Evolutionary conservation across 2,797 vertebrate species (phyloP).

Genomic region (Gephyroberyx darwinii): DNA sequence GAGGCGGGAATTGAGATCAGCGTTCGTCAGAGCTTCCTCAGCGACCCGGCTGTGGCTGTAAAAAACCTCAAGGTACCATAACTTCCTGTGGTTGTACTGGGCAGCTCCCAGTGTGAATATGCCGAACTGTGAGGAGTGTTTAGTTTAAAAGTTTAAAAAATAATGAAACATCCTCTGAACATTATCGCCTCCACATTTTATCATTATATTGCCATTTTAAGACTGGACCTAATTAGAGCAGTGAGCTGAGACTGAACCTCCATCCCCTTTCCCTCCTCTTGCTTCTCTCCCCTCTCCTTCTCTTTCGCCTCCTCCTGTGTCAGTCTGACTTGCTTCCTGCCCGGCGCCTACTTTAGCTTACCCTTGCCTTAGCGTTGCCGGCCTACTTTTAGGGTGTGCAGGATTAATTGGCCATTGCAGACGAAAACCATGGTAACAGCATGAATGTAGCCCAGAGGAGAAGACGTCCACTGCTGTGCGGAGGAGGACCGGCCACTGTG

Average conservation of each 20-base stretch:
- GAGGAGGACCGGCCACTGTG: not conserved
- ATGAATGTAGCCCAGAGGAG: slow-evolving; percentile 48
- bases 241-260: slow-evolving; percentile 6
- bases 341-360: slow-evolving; percentile 35
- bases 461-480: slow-evolving; percentile 34
- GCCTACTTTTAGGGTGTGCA: slow-evolving; percentile 61
- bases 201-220: too few relatives aligned
- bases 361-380: slow-evolving; percentile 41
- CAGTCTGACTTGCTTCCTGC: slow-evolving; percentile 6
- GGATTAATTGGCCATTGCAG: slow-evolving; percentile 68
- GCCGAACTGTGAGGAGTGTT: too few relatives aligned
- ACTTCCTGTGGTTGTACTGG: not conserved
- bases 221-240: slow-evolving; percentile 32
- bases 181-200: too few relatives aligned
- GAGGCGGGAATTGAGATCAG: slow-evolving; percentile 91
- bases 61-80: slow-evolving; percentile 89
- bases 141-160: too few relatives aligned
- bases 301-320: slow-evolving; percentile 1
- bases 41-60: slow-evolving; percentile 88
- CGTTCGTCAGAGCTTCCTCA: slow-evolving; percentile 92
- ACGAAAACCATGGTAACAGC: slow-evolving; percentile 66
- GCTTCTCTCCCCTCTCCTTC: not conserved
- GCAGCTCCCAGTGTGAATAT: too few relatives aligned
- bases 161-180: too few relatives aligned
- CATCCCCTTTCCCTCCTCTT: not conserved